These are phyloP conservation scores for Odontomyia ornata DNA, from an alignment of 2,888 invertebrate genomes.

Conservation along the genomic window DNA sequence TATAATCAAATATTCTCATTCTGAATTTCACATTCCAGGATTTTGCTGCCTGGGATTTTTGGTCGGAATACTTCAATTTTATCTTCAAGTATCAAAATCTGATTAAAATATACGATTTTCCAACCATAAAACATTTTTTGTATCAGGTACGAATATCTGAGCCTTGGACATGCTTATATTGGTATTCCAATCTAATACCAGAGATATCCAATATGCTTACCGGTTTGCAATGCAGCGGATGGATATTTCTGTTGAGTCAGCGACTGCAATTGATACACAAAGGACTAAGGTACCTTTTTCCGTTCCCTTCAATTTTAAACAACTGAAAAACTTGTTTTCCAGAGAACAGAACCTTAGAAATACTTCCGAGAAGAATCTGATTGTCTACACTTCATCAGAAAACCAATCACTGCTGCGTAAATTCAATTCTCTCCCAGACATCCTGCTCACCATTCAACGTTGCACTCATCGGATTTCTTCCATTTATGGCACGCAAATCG, in stretches of 20 bases:
- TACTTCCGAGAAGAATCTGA: background rate
- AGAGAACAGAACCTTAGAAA: background rate
- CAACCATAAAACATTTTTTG: background rate
- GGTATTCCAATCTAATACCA: background rate
- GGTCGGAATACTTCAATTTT: background rate
- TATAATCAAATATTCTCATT: too few relatives aligned
- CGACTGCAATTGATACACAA: background rate
- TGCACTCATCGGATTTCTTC: background rate
- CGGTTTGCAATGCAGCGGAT: slow-evolving; percentile 1
- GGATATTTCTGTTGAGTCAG: background rate
- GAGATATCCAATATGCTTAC: background rate
- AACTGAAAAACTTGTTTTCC: background rate
- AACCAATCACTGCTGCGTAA: background rate
- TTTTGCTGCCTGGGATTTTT: background rate
- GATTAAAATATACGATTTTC: too few relatives aligned
- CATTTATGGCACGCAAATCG: background rate
- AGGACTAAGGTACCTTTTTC: background rate
- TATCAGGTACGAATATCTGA: background rate
- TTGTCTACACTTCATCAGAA: background rate
- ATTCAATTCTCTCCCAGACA: background rate
- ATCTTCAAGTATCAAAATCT: background rate
- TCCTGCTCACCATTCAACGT: background rate
- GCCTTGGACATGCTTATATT: background rate
- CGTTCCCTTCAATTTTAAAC: too few relatives aligned
- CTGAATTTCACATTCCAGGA: too few relatives aligned